A percentile compares a stretch with the other conserved stretches of the same genome.
Conservation (phyloP, 1,140 invertebrate species). For the Mercenaria mercenaria region DNA sequence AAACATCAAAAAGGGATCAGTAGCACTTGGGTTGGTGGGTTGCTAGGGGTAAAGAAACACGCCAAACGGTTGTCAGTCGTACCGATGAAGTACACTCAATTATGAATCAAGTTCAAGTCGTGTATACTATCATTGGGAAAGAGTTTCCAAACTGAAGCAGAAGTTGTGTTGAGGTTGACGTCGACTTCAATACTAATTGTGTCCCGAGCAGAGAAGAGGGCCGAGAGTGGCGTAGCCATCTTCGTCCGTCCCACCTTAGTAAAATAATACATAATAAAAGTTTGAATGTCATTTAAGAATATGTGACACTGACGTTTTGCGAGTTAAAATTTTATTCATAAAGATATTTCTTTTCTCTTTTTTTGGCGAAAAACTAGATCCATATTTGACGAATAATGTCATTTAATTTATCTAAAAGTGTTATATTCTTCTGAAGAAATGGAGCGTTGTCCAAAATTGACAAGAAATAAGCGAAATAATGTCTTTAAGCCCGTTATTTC, state of each 20-base stretch:
- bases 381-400: too few species aligned
- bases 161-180: background rate
- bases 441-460: too few species aligned
- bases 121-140: too few species aligned
- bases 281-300: too few species aligned
- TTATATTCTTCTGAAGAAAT: too few species aligned
- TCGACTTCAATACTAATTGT: background rate
- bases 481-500: too few species aligned
- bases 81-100: background rate
- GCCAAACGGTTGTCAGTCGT: background rate
- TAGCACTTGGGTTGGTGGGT: background rate
- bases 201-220: conserved; percentile 48
- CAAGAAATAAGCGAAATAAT: too few species aligned
- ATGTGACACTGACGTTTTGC: background rate
- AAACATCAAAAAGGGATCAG: background rate
- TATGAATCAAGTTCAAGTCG: too few species aligned
- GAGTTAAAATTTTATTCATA: too few species aligned
- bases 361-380: too few species aligned
- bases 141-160: background rate
- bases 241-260: conserved; percentile 47
- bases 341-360: too few species aligned
- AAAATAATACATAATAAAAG: conserved; percentile 46
- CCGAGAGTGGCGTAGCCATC: conserved; percentile 56
- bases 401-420: too few species aligned
- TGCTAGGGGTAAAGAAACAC: background rate